phyloP scores from a whole-genome alignment of 2,888 invertebrate genomes.

The Heliconius erato region DNA sequence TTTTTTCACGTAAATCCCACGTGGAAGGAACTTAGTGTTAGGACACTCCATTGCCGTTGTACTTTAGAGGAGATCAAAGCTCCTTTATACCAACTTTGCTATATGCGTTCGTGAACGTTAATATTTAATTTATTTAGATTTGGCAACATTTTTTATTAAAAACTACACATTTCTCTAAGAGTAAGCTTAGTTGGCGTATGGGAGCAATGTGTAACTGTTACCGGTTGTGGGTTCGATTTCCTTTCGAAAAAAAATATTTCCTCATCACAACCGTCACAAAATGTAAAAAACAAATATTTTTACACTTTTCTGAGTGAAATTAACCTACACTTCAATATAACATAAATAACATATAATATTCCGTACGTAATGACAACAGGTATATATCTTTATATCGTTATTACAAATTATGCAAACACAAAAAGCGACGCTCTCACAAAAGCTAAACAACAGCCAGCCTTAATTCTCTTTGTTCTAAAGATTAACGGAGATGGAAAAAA shows the following conservation, averaged over 20 bases:
- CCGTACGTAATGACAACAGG: not conserved
- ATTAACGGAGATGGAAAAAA: constrained; percentile 4
- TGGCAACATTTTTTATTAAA: no score
- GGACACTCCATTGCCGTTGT: not conserved
- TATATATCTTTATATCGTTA: not conserved
- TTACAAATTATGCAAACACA: constrained; percentile 14
- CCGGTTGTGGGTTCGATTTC: no score
- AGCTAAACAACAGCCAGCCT: not conserved
- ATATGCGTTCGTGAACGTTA: no score
- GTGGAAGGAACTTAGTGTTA: not conserved
- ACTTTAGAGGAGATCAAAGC: no score
- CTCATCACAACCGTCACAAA: no score
- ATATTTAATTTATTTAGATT: no score
- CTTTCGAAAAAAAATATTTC: no score
- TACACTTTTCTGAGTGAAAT: not conserved
- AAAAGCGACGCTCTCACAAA: not conserved
- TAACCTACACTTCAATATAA: not conserved
- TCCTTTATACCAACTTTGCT: no score
- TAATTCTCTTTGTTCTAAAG: constrained; percentile 11
- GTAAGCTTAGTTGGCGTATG: no score
- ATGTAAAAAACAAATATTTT: no score
- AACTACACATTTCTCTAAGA: no score
- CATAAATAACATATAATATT: not conserved
- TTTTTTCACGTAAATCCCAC: not conserved
- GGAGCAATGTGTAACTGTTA: no score